A percentile compares a stretch with the other conserved stretches of the same genome.
Conservation (phyloP, 2,113 vertebrate genomes). For the Notechis scutatus region DNA sequence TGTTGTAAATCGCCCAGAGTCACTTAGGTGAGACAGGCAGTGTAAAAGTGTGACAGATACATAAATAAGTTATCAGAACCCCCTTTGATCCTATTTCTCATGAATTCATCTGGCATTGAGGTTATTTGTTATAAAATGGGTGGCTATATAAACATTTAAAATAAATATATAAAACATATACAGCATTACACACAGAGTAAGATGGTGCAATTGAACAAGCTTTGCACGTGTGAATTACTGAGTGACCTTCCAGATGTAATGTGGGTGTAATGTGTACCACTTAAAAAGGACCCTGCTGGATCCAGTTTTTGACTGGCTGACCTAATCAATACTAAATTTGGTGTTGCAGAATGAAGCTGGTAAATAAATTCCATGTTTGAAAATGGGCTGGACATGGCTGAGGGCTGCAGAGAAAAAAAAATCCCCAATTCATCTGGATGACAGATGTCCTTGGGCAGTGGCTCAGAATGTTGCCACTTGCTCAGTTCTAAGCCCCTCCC, state of each 20-base stretch:
- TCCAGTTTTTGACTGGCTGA: neutral
- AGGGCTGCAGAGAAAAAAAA: neutral
- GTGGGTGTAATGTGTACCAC: neutral
- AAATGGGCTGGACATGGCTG: neutral
- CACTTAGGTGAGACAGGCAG: neutral
- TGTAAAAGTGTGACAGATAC: no score
- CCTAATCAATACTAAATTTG: neutral
- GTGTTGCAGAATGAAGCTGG: neutral
- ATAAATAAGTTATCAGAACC: neutral
- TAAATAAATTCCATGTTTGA: neutral
- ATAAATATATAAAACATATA: neutral
- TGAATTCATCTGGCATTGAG: neutral
- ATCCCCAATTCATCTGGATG: neutral
- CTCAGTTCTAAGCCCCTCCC: neutral
- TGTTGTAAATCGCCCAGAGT: neutral
- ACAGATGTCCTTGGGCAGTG: neutral
- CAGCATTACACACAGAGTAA: neutral
- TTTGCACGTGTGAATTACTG: neutral
- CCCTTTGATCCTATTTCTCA: neutral
- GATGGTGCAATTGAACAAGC: neutral
- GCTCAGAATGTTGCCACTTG: neutral
- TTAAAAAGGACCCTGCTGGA: neutral
- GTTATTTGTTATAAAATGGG: neutral
- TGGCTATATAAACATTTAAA: neutral
- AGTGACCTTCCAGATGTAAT: neutral